Evolutionary conservation across 2,113 vertebrate species (phyloP).

Genomic region (Plecturocebus donacophilus): DNA sequence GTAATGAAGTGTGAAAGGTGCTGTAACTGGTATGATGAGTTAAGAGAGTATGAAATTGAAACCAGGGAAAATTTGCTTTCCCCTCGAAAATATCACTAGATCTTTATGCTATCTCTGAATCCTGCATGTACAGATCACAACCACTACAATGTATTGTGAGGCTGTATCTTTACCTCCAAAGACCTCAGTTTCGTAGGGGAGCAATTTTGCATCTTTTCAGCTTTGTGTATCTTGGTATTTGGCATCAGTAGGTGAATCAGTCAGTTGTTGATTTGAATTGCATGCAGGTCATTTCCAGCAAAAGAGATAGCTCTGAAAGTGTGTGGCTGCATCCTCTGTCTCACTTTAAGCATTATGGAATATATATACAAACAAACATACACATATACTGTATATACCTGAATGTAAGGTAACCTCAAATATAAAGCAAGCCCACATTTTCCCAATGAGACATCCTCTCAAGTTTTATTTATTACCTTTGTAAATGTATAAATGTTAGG

Average conservation of each 20-base stretch:
- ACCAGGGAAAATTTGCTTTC: neutral
- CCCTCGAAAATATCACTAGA: neutral
- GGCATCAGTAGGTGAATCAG: neutral
- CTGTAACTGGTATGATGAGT: neutral
- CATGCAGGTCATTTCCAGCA: neutral
- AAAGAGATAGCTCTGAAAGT: neutral
- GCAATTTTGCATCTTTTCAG: neutral
- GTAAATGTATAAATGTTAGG: neutral
- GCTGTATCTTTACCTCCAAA: neutral
- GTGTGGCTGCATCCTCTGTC: neutral
- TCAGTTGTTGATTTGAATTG: neutral
- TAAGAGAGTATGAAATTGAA: neutral
- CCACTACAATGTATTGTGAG: neutral
- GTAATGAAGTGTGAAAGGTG: neutral
- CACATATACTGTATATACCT: neutral
- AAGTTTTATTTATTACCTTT: neutral
- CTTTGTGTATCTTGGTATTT: neutral
- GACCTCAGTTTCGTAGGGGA: neutral
- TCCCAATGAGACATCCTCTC: neutral
- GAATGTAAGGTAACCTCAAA: neutral
- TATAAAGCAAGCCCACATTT: neutral
- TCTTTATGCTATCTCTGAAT: neutral
- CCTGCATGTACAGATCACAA: neutral
- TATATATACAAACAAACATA: neutral
- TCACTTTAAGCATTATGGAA: neutral